A percentile compares a stretch with the other conserved stretches of the same genome.
phyloP scores from a whole-genome alignment of 2,797 vertebrate species.

The Sebastes itinus region DNA sequence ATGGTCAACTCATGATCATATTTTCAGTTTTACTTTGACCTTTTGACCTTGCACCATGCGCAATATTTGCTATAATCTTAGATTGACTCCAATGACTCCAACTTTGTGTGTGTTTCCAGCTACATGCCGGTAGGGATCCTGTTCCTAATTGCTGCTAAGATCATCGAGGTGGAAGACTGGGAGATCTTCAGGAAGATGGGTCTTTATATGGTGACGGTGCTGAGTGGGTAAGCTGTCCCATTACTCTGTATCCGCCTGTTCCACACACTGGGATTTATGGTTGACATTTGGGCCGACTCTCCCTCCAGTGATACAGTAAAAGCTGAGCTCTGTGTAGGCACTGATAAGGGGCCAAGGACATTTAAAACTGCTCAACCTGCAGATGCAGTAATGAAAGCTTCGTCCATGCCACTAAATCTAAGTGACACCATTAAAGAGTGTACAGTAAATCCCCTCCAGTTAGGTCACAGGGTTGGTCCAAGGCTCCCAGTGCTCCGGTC shows the following conservation, averaged over 20 bases:
- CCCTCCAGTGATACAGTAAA: slow-evolving; percentile 60
- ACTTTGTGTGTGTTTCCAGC: slow-evolving; percentile 75
- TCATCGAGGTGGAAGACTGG: slow-evolving; percentile 98
- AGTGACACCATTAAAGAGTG: slow-evolving; percentile 58
- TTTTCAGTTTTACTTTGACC: neutral
- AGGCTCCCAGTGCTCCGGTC: neutral
- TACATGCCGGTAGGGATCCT: slow-evolving; percentile 97
- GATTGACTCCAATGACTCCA: neutral
- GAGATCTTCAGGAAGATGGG: slow-evolving; percentile 98
- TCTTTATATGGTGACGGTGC: slow-evolving; percentile 97
- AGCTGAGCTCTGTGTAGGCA: slow-evolving; percentile 62
- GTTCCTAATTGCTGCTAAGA: slow-evolving; percentile 97
- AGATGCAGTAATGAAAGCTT: slow-evolving; percentile 76
- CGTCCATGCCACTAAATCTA: slow-evolving; percentile 70
- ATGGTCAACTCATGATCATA: neutral
- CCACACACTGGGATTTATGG: slow-evolving; percentile 69
- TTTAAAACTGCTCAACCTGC: slow-evolving; percentile 83
- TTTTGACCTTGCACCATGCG: neutral
- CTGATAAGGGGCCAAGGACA: slow-evolving; percentile 82
- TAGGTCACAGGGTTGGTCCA: slow-evolving; percentile 36
- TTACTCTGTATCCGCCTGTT: slow-evolving; percentile 47
- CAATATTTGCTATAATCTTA: neutral
- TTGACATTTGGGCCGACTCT: slow-evolving; percentile 64
- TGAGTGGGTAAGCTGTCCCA: slow-evolving; percentile 89
- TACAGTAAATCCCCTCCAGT: slow-evolving; percentile 48